These are phyloP conservation scores for Platichthys stellatus DNA, from an alignment of 2,113 vertebrate species.

Conservation along the genomic window DNA sequence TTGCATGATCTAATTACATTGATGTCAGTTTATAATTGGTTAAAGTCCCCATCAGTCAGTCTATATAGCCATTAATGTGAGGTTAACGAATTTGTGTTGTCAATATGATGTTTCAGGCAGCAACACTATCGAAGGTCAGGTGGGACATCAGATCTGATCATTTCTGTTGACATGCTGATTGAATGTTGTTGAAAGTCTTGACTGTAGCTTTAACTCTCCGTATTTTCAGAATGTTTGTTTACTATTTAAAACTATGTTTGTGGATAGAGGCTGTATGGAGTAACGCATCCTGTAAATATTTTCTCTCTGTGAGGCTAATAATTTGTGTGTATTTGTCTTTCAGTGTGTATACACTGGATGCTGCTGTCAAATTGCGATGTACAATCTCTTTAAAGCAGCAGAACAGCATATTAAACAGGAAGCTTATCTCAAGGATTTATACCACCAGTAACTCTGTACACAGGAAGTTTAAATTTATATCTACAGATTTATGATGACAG, in stretches of 20 bases:
- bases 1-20: neutral
- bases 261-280: neutral
- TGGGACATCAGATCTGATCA: too few relatives aligned
- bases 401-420: slow-evolving; percentile 21
- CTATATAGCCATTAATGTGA: neutral
- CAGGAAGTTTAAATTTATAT: slow-evolving; percentile 44
- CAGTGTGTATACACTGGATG: slow-evolving; percentile 10
- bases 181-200: neutral
- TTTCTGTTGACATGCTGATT: slow-evolving; percentile 4
- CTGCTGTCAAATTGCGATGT: slow-evolving; percentile 4
- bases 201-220: neutral
- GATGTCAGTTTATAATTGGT: neutral
- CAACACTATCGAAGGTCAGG: neutral
- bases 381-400: slow-evolving; percentile 33
- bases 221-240: neutral
- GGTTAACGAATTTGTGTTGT: neutral
- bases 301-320: neutral
- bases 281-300: slow-evolving; percentile 14
- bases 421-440: slow-evolving; percentile 54
- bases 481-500: slow-evolving; percentile 47
- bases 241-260: neutral
- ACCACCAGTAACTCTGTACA: slow-evolving; percentile 24
- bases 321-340: neutral
- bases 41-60: neutral
- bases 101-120: neutral